Base-by-base conservation (phyloP, 2,113 vertebrate genomes). In the Galemys pyrenaicus region DNA sequence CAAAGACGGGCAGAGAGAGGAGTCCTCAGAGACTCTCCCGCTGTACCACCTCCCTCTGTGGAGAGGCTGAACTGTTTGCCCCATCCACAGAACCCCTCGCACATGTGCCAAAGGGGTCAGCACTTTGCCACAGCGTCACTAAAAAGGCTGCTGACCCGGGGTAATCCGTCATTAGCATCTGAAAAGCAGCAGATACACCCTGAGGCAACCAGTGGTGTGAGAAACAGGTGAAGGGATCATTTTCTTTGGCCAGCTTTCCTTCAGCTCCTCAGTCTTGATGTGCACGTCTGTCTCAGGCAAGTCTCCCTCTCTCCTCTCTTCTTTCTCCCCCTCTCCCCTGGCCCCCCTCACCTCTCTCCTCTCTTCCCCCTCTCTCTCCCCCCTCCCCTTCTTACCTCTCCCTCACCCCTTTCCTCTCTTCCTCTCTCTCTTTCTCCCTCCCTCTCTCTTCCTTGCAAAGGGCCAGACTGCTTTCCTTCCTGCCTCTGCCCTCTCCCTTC, bases 1-100 rank as follows among this genome's bases (percentile, higher is more conserved):
- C 92, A 89, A 93, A 93, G 87, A 78, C 44, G 9, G 56, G 32
- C 37, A 41, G 79, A 65, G 46, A 92, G 56, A 30, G n/a, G 58
- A 15, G 22, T 60, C 30, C 56, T 81, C 39, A 49, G 74, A 74
- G 37, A 79, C 85, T 62, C 20, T 19, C 39, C 64, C 67, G 6
- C 19, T 20, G 62, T 39, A 10, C 13, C 9, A 26, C 28, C 46
- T 87, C 64, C 46, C 24, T 56, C 41, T 44, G 32, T 3, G 3
- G 46, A 75, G 37, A 82, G 11, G 74, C 20, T 24, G 71, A 56
- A 19, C 20, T 28, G 5, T 37, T 65, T 1, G 6, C n/a, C 49
- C 71, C 32, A 54, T 15, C 19, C 9, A 19, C 24, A 39, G 46
- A 28, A n/a, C 54, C 26, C 44, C 46, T n/a, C 5, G 24, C 11